Evolutionary conservation across 2,888 invertebrate species (phyloP), one percentile per base, ranked within the genome.

Genomic region (Yponomeuta malinellus): DNA sequence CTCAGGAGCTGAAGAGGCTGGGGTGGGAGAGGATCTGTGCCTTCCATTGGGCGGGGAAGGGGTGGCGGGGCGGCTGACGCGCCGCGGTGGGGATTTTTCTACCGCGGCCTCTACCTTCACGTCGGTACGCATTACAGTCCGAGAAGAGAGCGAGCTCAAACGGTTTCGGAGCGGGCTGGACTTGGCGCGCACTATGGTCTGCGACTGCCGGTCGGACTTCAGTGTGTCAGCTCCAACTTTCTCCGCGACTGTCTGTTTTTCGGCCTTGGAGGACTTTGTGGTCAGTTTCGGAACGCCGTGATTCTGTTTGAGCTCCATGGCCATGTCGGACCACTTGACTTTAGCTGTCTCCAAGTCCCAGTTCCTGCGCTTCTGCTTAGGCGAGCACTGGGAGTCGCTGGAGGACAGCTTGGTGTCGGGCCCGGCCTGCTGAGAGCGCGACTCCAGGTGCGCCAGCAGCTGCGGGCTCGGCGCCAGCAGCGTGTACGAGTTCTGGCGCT

Each of bases 401-500:
- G 92, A 93, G 3, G 93, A 93, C 74, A 93, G 90, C n/a, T 86
- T 85, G 75, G 93, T 83, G 69, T 92, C 92, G 37, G 93, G 82
- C 31, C 93, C 93, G 15, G 88, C 90, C 69, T 79, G 89, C 15
- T 88, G 72, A 1, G 92, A 89, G 73, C 90, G 92, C 74, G 92
- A 89, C 81, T 94, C 92, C 68, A 95, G 86, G 78, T 94, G 94
- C 10, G 95, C 95, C 37, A 95, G 80, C 10, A 97, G 91, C 74
- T 95, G 94, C 0, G 96, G 96, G 78, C 97, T 96, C 0, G 97
- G 97, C 33, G 93, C 90, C 0, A 96, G 94, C 68, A 97, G 84
- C 0, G 96, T 95, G 79, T 97, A 97, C 0, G 97, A 97, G 73
- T 95, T 94, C 78, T 96, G 96, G 15, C 52, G 52, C 52, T 59